Conservation (phyloP, 2,888 invertebrate genomes). For the Drymonia ruficornis region DNA sequence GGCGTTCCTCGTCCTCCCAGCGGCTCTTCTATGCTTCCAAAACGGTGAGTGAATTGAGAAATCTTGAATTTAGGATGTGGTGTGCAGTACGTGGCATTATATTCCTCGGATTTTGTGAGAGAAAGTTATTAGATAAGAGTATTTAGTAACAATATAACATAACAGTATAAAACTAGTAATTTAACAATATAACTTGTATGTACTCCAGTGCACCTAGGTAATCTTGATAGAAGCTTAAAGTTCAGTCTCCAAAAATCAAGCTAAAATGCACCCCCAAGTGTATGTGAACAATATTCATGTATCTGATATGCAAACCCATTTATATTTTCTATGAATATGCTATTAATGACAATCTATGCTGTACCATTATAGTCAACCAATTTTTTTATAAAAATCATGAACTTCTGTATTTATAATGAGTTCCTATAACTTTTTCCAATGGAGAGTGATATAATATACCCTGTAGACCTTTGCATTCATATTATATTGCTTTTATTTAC, state of each 20-base stretch:
- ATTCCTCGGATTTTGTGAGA: slow-evolving; percentile 53
- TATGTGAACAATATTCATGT: too few species aligned
- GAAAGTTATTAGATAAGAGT: slow-evolving; percentile 44
- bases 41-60: slow-evolving; percentile 86
- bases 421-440: too few species aligned
- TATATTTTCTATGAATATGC: too few species aligned
- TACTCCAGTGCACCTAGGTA: neutral
- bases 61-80: slow-evolving; percentile 43
- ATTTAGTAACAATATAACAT: neutral
- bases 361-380: too few species aligned
- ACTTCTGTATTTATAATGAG: too few species aligned
- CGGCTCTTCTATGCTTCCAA: slow-evolving; percentile 88
- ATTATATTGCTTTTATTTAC: neutral
- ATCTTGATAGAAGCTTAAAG: neutral
- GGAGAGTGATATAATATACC: too few species aligned
- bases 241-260: neutral
- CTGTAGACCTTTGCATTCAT: neutral
- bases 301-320: too few species aligned
- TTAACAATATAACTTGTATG: too few species aligned
- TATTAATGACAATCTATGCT: too few species aligned
- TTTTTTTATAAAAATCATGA: too few species aligned
- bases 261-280: too few species aligned
- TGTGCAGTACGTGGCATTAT: slow-evolving; percentile 75
- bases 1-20: slow-evolving; percentile 87
- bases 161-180: too few species aligned